Base-by-base conservation (phyloP, 2,113 vertebrate species). In the Rissa tridactyla region DNA sequence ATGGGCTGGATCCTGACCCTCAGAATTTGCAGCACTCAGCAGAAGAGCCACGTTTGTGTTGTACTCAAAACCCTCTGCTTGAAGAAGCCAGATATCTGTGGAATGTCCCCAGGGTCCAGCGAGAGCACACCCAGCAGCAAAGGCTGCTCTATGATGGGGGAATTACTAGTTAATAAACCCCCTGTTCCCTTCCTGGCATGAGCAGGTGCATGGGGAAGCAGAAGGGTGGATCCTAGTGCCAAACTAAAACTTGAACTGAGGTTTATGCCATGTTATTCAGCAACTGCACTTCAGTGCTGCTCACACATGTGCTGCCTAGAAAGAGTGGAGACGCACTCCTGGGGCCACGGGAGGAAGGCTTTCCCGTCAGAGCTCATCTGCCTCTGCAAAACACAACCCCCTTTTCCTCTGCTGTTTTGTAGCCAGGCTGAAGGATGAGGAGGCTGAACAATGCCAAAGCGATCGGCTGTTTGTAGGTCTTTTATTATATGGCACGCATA, bases 221-320 rank as follows among this genome's bases (percentile, higher is more conserved):
- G 42, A n/a, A 76, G 15, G 8, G 42, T 66, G 30, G 27, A 38
- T 69, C 17, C 21, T 32, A 49, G 27, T 38, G 75, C 32, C 69
- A 91, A 83, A 46, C 8, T 64, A 86, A 80, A 95, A 57, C 17
- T 52, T 61, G 30, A 82, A 36, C 61, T 69, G 62, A 46, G 32
- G 54, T 51, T 90, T 82, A 34, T 46, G 38, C 32, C 21, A 3
- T 32, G 14, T 52, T 80, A 64, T 58, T 95, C 51, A 77, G 52
- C 19, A 84, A 65, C 16, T 25, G 15, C 11, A 10, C 84, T 70
- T 90, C 61, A 54, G 72, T 38, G 26, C 27, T 70, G 36, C 18
- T 32, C 2, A 1, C 38, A n/a, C 0, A 0, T 15, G 20, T 44
- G 17, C 12, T 88, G 30, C 38, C 73, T 51, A 27, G 71, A 65